Evolutionary conservation across 2,797 vertebrate genomes (phyloP).

Genomic region (Sebastes dallii): DNA sequence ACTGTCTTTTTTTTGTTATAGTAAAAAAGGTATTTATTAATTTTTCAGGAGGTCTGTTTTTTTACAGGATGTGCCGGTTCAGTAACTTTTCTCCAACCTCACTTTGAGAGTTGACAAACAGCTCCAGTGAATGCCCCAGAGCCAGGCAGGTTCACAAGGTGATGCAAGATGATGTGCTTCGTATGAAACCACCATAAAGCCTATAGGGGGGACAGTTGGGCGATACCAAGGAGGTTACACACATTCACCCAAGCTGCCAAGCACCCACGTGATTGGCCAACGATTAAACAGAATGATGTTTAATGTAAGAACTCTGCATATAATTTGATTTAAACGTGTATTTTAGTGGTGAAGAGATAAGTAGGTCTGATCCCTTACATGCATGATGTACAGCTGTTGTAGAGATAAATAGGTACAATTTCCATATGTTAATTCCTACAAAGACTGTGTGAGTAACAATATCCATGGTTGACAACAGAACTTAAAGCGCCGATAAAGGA

Average conservation of each 20-base stretch:
- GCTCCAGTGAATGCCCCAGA: not conserved
- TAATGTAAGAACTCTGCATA: not conserved
- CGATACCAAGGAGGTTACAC: not conserved
- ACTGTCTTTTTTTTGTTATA: not conserved
- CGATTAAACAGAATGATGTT: not conserved
- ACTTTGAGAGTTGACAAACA: not conserved
- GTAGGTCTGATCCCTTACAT: not conserved
- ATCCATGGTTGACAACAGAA: not conserved
- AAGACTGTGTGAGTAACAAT: not conserved
- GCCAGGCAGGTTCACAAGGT: not conserved
- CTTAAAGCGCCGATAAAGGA: not conserved
- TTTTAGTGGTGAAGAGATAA: not conserved
- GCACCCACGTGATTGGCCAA: not conserved
- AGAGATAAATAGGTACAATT: not conserved
- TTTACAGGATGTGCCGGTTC: not conserved
- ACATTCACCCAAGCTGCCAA: not conserved
- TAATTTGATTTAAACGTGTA: not conserved
- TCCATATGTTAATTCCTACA: not conserved
- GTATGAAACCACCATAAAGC: not conserved
- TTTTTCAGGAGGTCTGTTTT: not conserved
- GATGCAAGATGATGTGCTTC: not conserved
- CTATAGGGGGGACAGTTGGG: not conserved
- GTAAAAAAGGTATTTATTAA: not conserved
- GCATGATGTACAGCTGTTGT: not conserved
- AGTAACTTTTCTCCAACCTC: not conserved